Evolutionary conservation across 1,140 invertebrate genomes (phyloP).

Genomic region (Cyclargus thomasi): DNA sequence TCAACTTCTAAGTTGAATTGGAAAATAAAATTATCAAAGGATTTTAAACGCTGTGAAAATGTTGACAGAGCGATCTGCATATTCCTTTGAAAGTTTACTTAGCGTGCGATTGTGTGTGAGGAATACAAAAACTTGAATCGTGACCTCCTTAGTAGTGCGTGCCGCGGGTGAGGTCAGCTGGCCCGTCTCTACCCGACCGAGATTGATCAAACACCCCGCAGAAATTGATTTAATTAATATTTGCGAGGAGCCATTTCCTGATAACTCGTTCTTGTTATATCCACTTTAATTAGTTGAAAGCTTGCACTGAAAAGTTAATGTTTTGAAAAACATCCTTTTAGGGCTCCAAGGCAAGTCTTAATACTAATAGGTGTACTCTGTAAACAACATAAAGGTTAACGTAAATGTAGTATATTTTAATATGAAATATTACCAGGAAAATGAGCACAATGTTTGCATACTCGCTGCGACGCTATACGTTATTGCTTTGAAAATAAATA

Average conservation of each 20-base stretch:
- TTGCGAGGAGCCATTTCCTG: neutral
- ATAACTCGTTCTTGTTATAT: neutral
- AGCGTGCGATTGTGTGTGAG: neutral
- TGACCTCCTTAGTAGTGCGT: neutral
- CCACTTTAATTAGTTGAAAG: too few relatives aligned
- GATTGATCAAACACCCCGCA: neutral
- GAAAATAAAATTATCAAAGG: neutral
- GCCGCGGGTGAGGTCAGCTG: neutral
- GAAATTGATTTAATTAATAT: neutral
- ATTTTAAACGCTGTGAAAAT: neutral
- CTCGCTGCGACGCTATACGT: neutral
- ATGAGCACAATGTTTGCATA: neutral
- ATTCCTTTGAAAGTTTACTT: neutral
- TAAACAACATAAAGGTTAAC: too few relatives aligned
- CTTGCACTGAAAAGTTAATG: too few relatives aligned
- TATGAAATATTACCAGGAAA: neutral
- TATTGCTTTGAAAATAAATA: conserved; percentile 4
- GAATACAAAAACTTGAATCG: neutral
- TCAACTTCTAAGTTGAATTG: neutral
- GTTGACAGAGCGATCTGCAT: neutral
- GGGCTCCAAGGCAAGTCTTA: too few relatives aligned
- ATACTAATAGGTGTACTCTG: too few relatives aligned
- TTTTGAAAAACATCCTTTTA: too few relatives aligned
- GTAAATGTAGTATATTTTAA: neutral
- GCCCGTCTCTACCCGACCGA: neutral